These are phyloP conservation scores for Lophius piscatorius DNA, from an alignment of 2,113 vertebrate species.

Conservation along the genomic window DNA sequence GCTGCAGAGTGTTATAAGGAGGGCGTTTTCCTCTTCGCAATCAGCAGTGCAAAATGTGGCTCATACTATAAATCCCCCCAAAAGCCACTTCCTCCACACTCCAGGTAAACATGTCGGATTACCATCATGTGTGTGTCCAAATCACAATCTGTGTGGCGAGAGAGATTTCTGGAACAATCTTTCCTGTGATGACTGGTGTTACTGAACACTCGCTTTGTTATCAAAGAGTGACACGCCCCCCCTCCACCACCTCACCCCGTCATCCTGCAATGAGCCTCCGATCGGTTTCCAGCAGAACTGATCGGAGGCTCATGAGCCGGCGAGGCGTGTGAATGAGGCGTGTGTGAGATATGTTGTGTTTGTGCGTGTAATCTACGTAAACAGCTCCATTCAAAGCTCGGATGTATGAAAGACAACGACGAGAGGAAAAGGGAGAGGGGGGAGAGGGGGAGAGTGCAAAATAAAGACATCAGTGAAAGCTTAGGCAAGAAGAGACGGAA, in stretches of 20 bases:
- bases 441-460: not conserved
- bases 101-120: constrained; percentile 40
- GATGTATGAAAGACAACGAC: constrained; percentile 1
- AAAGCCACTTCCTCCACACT: constrained; percentile 9
- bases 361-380: constrained; percentile 40
- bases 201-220: constrained; percentile 41
- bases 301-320: constrained; percentile 42
- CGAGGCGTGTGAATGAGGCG: constrained; percentile 8
- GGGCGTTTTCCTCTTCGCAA: not conserved
- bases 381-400: constrained; percentile 41
- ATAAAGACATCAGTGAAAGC: too few relatives aligned
- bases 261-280: constrained; percentile 49
- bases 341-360: constrained; percentile 4
- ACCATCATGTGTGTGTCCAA: constrained; percentile 17
- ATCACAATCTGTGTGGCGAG: constrained; percentile 12
- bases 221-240: constrained; percentile 54
- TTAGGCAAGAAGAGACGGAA: not conserved
- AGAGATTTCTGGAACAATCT: constrained; percentile 22
- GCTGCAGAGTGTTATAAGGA: constrained; percentile 16
- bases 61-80: constrained; percentile 13
- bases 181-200: constrained; percentile 50
- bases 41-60: constrained; percentile 17
- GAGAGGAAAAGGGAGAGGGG: not conserved
- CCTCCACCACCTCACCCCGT: constrained; percentile 19
- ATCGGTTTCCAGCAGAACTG: too few relatives aligned